A percentile compares a stretch with the other conserved stretches of the same genome.
phyloP scores from a whole-genome alignment of 1,140 invertebrate genomes.

The Leptopilina boulardi region DNA sequence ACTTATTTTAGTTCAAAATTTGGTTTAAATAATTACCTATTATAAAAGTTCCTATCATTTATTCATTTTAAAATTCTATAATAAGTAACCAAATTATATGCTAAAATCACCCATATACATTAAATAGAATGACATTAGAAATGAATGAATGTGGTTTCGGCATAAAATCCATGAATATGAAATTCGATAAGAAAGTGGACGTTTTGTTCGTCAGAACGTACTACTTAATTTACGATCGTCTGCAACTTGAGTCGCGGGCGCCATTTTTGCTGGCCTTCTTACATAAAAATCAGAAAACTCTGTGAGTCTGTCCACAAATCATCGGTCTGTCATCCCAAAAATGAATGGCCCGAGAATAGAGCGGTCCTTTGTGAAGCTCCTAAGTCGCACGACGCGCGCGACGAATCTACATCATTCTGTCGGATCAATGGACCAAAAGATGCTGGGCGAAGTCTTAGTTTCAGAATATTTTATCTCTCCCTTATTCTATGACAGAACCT shows the following conservation, averaged over 20 bases:
- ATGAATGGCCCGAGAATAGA: slow-evolving; percentile 54
- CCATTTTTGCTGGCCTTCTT: slow-evolving; percentile 62
- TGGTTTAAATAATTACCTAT: no score
- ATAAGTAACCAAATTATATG: no score
- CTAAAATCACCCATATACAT: no score
- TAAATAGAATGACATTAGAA: no score
- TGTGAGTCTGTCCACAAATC: slow-evolving; percentile 68
- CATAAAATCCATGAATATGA: no score
- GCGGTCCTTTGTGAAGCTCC: slow-evolving; percentile 38
- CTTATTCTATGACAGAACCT: neutral
- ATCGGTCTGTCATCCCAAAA: slow-evolving; percentile 67
- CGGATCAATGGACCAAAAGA: slow-evolving; percentile 73
- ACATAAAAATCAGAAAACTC: slow-evolving; percentile 73
- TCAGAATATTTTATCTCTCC: slow-evolving; percentile 51
- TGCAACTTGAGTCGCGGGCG: slow-evolving; percentile 64
- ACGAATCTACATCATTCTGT: slow-evolving; percentile 73
- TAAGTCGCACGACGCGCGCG: slow-evolving; percentile 52
- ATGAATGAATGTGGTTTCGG: no score
- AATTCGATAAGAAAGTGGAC: no score
- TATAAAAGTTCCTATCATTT: no score
- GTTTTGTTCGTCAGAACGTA: no score
- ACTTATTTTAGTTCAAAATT: no score
- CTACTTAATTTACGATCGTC: slow-evolving; percentile 73
- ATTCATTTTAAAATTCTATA: no score
- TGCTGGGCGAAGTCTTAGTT: slow-evolving; percentile 55